These are phyloP conservation scores for Carabus problematicus DNA, from an alignment of 2,888 invertebrate species.

Conservation along the genomic window DNA sequence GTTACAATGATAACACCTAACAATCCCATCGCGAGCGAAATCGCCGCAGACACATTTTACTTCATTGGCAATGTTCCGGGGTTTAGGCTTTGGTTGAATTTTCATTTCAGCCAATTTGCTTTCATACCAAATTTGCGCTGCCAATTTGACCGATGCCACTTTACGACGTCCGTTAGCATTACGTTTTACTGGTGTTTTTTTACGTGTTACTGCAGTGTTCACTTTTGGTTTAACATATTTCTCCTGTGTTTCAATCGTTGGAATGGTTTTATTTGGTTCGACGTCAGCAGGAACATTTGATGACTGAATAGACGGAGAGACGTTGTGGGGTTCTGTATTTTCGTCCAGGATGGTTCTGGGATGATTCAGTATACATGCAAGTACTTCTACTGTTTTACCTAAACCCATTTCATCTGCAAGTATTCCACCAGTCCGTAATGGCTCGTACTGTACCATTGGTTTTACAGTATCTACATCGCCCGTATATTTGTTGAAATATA, in stretches of 20 bases:
- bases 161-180: constrained; percentile 48
- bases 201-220: constrained; percentile 1
- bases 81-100: constrained; percentile 38
- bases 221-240: constrained; percentile 31
- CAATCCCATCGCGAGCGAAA: constrained; percentile 47
- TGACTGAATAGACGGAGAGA: constrained; percentile 16
- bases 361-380: constrained; percentile 70
- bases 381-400: constrained; percentile 80
- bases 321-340: constrained; percentile 28
- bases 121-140: constrained; percentile 52
- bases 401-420: constrained; percentile 84
- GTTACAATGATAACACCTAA: constrained; percentile 65
- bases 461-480: constrained; percentile 57
- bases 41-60: constrained; percentile 60
- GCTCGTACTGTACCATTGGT: constrained; percentile 54
- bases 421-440: constrained; percentile 71
- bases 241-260: constrained; percentile 27
- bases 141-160: constrained; percentile 46
- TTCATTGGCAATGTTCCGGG: constrained; percentile 28
- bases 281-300: background rate
- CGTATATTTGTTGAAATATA: constrained; percentile 59
- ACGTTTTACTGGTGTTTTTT: constrained; percentile 45
- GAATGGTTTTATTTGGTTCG: constrained; percentile 5
- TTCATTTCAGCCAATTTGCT: constrained; percentile 49
- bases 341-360: constrained; percentile 49